Conservation (phyloP, 30 jellyfish, hydroid and myxozoan genomes). For the Turritopsis rubra region DNA sequence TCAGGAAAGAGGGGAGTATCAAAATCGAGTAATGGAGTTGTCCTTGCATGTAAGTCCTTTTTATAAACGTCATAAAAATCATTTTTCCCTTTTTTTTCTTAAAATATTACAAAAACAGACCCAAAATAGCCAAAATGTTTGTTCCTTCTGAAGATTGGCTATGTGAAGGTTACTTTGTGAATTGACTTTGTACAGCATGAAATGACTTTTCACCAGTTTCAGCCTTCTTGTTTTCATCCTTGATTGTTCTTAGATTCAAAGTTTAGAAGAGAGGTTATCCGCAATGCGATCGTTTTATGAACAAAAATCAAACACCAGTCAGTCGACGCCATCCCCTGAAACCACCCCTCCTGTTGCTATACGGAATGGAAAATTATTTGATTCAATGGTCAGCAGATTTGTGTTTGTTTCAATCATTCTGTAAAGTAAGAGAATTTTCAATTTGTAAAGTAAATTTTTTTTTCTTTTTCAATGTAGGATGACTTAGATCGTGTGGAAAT, state of each 20-base stretch:
- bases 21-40: background rate
- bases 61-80: too few species aligned
- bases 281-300: constrained; percentile 18
- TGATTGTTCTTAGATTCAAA: constrained; percentile 12
- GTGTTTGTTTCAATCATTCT: background rate
- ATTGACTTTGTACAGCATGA: too few species aligned
- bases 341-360: constrained; percentile 41
- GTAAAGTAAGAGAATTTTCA: too few species aligned
- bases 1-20: constrained; percentile 17
- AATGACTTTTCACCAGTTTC: too few species aligned
- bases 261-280: background rate
- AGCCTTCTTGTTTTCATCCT: too few species aligned
- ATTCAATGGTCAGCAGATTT: constrained; percentile 15
- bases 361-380: constrained; percentile 21
- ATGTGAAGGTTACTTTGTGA: too few species aligned
- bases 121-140: too few species aligned
- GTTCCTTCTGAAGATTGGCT: too few species aligned
- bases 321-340: constrained; percentile 37
- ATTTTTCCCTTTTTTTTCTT: too few species aligned
- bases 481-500: background rate
- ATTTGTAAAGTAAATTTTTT: background rate
- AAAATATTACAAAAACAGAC: too few species aligned
- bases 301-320: constrained; percentile 8
- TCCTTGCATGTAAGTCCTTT: background rate
- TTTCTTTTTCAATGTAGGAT: background rate